These are phyloP conservation scores for Aepyceros melampus DNA, from an alignment of 2,113 vertebrate species.

Conservation along the genomic window DNA sequence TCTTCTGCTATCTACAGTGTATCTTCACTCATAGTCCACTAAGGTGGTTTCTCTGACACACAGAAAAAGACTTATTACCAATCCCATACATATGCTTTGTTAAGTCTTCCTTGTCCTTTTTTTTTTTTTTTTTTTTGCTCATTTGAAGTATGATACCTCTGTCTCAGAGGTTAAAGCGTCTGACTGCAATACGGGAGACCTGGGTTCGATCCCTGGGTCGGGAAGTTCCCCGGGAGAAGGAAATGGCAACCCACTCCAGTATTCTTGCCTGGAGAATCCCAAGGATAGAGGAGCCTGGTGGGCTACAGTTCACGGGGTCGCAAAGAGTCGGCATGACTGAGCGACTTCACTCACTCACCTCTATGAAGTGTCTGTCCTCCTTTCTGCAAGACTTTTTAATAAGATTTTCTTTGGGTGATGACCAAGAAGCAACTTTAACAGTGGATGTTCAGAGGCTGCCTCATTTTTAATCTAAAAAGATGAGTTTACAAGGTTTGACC, in stretches of 20 bases:
- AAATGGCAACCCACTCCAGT: no score
- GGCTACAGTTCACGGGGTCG: no score
- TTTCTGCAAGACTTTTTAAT: background rate
- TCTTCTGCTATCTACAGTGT: background rate
- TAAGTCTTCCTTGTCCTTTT: background rate
- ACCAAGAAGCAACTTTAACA: background rate
- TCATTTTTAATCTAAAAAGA: background rate
- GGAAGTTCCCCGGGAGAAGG: no score
- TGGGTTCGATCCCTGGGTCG: no score
- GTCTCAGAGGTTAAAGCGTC: no score
- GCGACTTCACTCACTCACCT: no score
- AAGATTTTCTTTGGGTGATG: background rate
- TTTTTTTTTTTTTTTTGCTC: background rate
- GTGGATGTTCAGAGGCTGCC: background rate
- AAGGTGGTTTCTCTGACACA: background rate
- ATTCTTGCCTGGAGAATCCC: no score
- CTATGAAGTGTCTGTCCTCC: background rate
- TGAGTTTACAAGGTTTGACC: background rate
- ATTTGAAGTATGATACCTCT: background rate
- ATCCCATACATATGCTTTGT: background rate
- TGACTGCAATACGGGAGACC: no score
- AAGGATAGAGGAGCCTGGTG: no score
- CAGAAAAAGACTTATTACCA: background rate
- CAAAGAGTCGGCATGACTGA: no score
- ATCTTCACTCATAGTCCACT: background rate